A percentile compares a stretch with the other conserved stretches of the same genome.
Conservation (phyloP, 2,888 invertebrate species). For the Harpalus rubripes region DNA sequence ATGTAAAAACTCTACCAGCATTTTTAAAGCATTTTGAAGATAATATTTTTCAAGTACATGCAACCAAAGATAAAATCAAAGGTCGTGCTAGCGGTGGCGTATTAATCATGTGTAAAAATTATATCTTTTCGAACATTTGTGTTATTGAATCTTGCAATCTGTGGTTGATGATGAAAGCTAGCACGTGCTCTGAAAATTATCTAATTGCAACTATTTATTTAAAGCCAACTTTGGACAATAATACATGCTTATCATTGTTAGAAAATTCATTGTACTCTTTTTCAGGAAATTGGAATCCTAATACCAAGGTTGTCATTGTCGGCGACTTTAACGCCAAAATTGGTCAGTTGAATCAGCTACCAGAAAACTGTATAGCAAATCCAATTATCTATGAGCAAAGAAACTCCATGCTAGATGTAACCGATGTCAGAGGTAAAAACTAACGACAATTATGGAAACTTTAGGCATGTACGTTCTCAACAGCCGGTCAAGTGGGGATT, state of each 20-base stretch:
- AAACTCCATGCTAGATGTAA: background rate
- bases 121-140: background rate
- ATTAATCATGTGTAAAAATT: background rate
- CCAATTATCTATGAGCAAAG: background rate
- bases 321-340: conserved; percentile 1
- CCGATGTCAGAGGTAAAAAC: background rate
- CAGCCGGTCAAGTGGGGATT: background rate
- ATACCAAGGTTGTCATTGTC: background rate
- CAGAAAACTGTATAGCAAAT: background rate
- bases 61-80: background rate
- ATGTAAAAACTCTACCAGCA: background rate
- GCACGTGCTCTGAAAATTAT: background rate
- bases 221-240: background rate
- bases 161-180: background rate
- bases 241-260: background rate
- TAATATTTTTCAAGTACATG: background rate
- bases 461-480: background rate
- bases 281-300: background rate
- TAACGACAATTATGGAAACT: background rate
- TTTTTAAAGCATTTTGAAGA: background rate
- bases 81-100: background rate
- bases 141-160: background rate
- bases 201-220: background rate
- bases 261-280: background rate
- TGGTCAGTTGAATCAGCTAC: background rate